Evolutionary conservation across 2,113 vertebrate species (phyloP).

Genomic region (Melanostigma gelatinosum): DNA sequence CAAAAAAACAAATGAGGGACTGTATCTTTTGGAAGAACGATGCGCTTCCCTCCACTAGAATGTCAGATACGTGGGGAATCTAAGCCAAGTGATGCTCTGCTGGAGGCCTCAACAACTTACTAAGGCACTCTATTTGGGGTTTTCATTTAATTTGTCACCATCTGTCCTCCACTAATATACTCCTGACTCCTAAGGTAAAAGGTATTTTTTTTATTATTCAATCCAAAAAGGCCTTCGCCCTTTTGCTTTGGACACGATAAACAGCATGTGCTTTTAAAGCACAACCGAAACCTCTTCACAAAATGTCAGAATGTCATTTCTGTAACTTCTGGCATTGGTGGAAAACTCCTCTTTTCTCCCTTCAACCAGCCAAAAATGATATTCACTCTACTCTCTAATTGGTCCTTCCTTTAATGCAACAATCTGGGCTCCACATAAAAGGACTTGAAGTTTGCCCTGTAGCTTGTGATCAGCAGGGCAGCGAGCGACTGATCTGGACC

Average conservation of each 20-base stretch:
- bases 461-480: slow-evolving; percentile 30
- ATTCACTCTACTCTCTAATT: slow-evolving; percentile 15
- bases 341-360: background rate
- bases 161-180: background rate
- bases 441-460: slow-evolving; percentile 7
- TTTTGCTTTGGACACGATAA: slow-evolving; percentile 15
- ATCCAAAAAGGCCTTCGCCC: background rate
- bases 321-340: background rate
- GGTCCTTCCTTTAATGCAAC: slow-evolving; percentile 29
- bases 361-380: background rate
- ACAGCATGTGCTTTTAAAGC: slow-evolving; percentile 4
- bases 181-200: background rate
- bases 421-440: slow-evolving; percentile 34
- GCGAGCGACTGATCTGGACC: slow-evolving; percentile 21
- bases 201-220: background rate
- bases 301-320: slow-evolving; percentile 31
- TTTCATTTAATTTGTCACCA: background rate
- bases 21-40: background rate
- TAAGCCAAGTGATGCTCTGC: background rate
- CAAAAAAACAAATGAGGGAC: background rate
- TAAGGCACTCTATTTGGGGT: background rate
- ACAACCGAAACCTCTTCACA: background rate
- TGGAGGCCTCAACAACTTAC: background rate
- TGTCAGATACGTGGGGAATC: background rate
- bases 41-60: background rate